These are phyloP conservation scores for Chaetops frenatus DNA, from an alignment of 2,113 vertebrate genomes.

Conservation along the genomic window DNA sequence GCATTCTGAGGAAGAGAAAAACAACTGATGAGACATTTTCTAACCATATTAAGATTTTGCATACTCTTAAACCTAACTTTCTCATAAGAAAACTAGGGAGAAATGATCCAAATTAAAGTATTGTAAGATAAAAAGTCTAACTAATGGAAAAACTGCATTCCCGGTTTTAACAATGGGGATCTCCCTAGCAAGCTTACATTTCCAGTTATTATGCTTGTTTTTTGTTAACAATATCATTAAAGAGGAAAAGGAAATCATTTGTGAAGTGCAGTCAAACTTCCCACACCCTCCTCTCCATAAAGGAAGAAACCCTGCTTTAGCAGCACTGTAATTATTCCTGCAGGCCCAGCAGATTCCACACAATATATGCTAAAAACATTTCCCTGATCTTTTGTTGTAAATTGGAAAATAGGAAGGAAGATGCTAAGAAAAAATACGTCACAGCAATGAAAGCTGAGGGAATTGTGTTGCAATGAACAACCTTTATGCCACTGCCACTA, in stretches of 20 bases:
- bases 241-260: background rate
- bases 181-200: background rate
- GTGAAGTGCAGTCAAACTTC: background rate
- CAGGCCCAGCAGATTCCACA: background rate
- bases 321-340: background rate
- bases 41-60: background rate
- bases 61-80: background rate
- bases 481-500: background rate
- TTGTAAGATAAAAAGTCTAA: background rate
- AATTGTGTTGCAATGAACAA: background rate
- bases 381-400: background rate
- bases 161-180: background rate
- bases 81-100: background rate
- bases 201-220: background rate
- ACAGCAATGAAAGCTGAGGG: background rate
- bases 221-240: background rate
- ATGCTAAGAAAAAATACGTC: background rate
- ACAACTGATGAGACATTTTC: background rate
- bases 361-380: background rate
- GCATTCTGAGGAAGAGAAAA: background rate
- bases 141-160: background rate
- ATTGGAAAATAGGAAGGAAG: background rate
- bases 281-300: background rate
- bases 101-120: background rate
- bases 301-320: background rate